Conservation (phyloP, 2,797 vertebrate genomes). For the Dermochelys coriacea region DNA sequence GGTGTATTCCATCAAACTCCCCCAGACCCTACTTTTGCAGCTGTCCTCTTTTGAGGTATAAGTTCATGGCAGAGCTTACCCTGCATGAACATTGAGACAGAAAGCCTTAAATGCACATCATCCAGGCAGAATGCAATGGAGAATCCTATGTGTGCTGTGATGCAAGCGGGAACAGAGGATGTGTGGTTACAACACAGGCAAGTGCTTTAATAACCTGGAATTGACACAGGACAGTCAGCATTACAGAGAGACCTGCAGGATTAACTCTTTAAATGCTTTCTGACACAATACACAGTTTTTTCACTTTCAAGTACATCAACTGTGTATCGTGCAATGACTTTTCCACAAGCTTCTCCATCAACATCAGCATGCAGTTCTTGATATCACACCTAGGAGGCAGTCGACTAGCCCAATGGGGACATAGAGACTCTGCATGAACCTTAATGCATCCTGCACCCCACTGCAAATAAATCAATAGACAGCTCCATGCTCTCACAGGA, state of each 20-base stretch:
- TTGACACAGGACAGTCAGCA: accelerated
- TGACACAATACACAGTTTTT: background rate
- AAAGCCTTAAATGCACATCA: background rate
- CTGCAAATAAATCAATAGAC: background rate
- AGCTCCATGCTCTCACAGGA: background rate
- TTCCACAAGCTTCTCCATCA: background rate
- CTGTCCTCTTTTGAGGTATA: accelerated
- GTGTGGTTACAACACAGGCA: accelerated
- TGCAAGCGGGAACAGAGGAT: background rate
- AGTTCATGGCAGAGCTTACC: background rate
- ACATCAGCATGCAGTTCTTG: accelerated
- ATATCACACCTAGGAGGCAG: accelerated
- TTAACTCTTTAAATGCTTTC: background rate
- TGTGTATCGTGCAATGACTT: background rate
- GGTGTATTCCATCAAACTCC: background rate
- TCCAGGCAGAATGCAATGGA: background rate
- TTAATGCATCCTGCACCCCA: background rate
- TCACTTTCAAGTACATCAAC: background rate
- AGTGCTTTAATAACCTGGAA: background rate
- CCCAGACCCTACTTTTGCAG: background rate
- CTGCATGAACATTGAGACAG: background rate
- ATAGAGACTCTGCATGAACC: background rate
- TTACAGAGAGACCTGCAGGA: background rate
- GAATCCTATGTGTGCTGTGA: background rate
- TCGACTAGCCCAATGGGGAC: accelerated